phyloP scores from a whole-genome alignment of 2,888 invertebrate species.

The Oxyscelio sp. region DNA sequence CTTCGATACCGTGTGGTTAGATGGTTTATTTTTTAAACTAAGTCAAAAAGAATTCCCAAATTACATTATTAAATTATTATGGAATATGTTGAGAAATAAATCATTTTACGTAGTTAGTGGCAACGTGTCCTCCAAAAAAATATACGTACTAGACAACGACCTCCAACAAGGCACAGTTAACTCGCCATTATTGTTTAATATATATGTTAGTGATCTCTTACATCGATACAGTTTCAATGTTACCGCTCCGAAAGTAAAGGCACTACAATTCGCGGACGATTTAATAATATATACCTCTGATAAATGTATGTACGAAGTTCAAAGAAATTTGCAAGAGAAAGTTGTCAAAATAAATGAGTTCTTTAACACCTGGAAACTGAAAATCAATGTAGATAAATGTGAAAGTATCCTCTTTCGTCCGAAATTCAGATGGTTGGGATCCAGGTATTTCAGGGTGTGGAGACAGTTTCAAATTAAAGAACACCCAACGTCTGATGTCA shows the following conservation, averaged over 20 bases:
- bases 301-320: background rate
- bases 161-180: slow-evolving; percentile 70
- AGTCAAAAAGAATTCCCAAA: slow-evolving; percentile 33
- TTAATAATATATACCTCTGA: background rate
- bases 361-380: slow-evolving; percentile 49
- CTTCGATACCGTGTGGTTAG: slow-evolving; percentile 65
- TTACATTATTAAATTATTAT: slow-evolving; percentile 33
- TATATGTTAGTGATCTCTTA: slow-evolving; percentile 41
- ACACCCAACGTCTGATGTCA: background rate
- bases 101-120: slow-evolving; percentile 15
- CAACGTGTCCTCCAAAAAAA: background rate
- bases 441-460: slow-evolving; percentile 1
- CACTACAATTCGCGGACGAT: slow-evolving; percentile 46
- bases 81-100: slow-evolving; percentile 48
- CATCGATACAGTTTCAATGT: slow-evolving; percentile 1
- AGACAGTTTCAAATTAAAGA: slow-evolving; percentile 44
- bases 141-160: slow-evolving; percentile 44
- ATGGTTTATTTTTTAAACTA: slow-evolving; percentile 52
- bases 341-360: background rate
- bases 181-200: slow-evolving; percentile 43
- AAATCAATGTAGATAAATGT: slow-evolving; percentile 49
- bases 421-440: slow-evolving; percentile 1
- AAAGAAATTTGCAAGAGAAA: background rate
- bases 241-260: background rate
- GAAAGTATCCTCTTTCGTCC: slow-evolving; percentile 68